These are phyloP conservation scores for Ctenomys sociabilis DNA, from an alignment of 2,113 vertebrate species.

Conservation along the genomic window DNA sequence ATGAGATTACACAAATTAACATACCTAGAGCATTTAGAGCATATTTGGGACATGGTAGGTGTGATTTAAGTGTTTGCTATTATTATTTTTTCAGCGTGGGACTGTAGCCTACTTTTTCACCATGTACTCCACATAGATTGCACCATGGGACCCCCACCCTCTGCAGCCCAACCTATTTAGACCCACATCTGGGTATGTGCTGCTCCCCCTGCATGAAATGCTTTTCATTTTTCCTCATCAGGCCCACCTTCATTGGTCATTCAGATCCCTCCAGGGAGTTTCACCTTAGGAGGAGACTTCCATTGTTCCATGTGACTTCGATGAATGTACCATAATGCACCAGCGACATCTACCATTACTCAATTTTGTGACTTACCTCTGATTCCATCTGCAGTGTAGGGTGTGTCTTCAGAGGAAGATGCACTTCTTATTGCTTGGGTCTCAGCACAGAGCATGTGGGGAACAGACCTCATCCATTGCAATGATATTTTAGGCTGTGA, in stretches of 20 bases:
- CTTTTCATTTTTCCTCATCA: not conserved
- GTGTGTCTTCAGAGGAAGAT: not conserved
- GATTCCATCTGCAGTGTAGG: not conserved
- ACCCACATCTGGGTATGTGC: not conserved
- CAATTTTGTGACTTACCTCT: not conserved
- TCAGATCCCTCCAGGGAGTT: not conserved
- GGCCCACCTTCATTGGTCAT: not conserved
- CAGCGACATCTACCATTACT: not conserved
- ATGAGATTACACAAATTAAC: not conserved
- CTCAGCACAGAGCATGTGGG: not conserved
- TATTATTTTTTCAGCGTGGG: not conserved
- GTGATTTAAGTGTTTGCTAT: not conserved
- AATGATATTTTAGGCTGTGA: not conserved
- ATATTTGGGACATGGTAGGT: not conserved
- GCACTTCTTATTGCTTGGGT: not conserved
- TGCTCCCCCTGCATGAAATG: not conserved
- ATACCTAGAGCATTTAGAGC: not conserved
- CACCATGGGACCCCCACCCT: not conserved
- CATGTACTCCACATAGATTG: too few species aligned
- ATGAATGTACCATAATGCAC: not conserved
- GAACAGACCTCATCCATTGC: not conserved
- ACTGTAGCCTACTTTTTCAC: not conserved
- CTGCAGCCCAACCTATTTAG: too few species aligned
- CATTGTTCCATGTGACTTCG: not conserved
- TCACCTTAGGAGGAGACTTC: not conserved